phyloP scores from a whole-genome alignment of 2,113 vertebrate genomes.

The human (Homo sapiens) region GRCh38 chr2:117603501-117604000 shows the following conservation, averaged over 20 bases:
- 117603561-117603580: fast-evolving
- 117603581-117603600: neutral
- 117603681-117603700: neutral
- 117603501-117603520: neutral
- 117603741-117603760: neutral
- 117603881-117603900: fast-evolving
- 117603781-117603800: constrained; percentile 64
- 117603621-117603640: neutral
- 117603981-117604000: constrained; percentile 23
- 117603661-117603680: neutral
- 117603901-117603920: neutral
- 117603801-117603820: constrained; percentile 56
- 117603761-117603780: constrained; percentile 6
- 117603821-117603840: constrained; percentile 60
- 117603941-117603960: neutral
- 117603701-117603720: constrained; percentile 25
- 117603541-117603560: neutral
- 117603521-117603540: neutral
- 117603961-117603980: neutral
- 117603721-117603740: neutral
- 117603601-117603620: neutral
- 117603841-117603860: constrained; percentile 56
- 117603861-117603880: constrained; percentile 56
- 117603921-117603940: neutral
- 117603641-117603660: neutral